These are phyloP conservation scores for Aromia moschata DNA, from an alignment of 2,888 invertebrate species.

Conservation along the genomic window DNA sequence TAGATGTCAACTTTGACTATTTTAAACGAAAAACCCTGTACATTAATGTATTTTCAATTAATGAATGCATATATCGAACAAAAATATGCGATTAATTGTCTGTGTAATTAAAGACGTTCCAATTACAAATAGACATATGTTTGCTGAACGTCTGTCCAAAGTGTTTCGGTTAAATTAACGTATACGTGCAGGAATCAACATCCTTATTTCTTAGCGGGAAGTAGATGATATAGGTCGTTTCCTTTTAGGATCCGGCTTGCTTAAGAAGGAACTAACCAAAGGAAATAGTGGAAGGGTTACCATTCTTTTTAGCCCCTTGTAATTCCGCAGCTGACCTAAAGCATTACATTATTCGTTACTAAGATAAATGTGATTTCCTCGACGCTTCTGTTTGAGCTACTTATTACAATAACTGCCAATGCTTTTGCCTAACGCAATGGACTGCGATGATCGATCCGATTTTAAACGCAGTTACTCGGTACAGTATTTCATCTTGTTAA, in stretches of 20 bases:
- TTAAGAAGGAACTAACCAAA: constrained; percentile 4
- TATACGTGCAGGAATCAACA: neutral
- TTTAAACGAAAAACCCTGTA: no score
- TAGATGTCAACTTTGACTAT: no score
- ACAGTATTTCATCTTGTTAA: no score
- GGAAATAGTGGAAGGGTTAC: constrained; percentile 10
- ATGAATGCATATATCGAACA: no score
- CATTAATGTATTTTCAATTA: no score
- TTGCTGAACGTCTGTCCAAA: no score
- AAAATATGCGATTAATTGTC: no score
- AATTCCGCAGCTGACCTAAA: constrained; percentile 9
- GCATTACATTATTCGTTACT: constrained; percentile 12
- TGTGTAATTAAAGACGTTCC: no score
- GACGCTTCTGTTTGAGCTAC: constrained; percentile 6
- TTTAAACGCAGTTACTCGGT: no score
- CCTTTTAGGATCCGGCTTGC: neutral
- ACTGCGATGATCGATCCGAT: neutral
- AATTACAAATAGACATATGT: no score
- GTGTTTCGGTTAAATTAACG: no score
- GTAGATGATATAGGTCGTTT: neutral
- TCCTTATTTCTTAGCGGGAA: neutral
- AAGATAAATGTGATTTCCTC: constrained; percentile 6
- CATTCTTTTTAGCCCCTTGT: constrained; percentile 1
- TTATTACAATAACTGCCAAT: constrained; percentile 2
- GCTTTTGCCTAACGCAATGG: neutral